phyloP scores from a whole-genome alignment of 2,888 invertebrate species.

The Drosophila imparisetae region DNA sequence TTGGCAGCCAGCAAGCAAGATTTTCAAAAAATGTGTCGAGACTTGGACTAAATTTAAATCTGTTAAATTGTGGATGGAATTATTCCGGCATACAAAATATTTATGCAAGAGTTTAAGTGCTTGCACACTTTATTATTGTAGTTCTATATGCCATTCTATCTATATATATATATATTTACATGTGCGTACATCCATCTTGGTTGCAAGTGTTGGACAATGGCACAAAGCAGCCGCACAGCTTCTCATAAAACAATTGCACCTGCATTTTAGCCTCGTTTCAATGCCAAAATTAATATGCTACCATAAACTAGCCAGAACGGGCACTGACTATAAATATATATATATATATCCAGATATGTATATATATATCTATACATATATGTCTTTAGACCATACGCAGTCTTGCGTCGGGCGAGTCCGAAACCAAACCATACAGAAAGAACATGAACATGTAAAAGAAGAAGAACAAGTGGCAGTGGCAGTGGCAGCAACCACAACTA shows the following conservation, averaged over 20 bases:
- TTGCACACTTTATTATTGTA: neutral
- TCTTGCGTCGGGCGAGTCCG: neutral
- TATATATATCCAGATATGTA: neutral
- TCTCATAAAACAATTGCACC: slow-evolving; percentile 64
- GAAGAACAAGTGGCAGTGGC: slow-evolving; percentile 9
- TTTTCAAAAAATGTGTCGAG: slow-evolving; percentile 1
- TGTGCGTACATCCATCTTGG: neutral
- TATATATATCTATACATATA: neutral
- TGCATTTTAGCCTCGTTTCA: slow-evolving; percentile 70
- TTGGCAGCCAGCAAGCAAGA: slow-evolving; percentile 28
- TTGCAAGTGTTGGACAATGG: slow-evolving; percentile 46
- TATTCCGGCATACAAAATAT: neutral
- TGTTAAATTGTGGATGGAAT: slow-evolving; percentile 6
- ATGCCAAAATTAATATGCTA: slow-evolving; percentile 75
- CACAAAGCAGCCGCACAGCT: slow-evolving; percentile 47
- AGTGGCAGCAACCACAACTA: slow-evolving; percentile 60
- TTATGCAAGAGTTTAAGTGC: neutral
- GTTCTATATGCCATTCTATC: neutral
- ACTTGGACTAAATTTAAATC: neutral
- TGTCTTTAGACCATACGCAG: slow-evolving; percentile 20
- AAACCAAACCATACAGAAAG: slow-evolving; percentile 25
- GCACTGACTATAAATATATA: slow-evolving; percentile 7
- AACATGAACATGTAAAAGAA: slow-evolving; percentile 16
- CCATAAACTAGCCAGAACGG: slow-evolving; percentile 61
- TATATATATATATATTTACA: neutral